phyloP scores from a whole-genome alignment of 2,113 vertebrate species.

The Leptodactylus fuscus region DNA sequence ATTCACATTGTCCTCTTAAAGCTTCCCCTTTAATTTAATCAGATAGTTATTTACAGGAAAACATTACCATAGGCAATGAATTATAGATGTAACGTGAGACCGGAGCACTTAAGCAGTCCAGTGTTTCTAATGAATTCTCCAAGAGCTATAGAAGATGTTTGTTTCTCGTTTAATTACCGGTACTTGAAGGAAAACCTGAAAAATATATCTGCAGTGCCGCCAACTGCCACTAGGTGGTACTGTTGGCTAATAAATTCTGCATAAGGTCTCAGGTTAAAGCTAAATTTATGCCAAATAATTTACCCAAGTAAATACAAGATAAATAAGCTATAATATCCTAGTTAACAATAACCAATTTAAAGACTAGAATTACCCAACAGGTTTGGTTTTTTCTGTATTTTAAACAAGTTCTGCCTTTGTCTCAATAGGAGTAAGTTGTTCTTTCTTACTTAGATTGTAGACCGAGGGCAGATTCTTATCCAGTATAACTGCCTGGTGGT shows the following conservation, averaged over 20 bases:
- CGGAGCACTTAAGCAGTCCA: not conserved
- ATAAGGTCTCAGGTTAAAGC: too few species aligned
- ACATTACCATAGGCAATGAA: not conserved
- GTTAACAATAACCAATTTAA: too few species aligned
- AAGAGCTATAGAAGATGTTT: not conserved
- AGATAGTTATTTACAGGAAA: conserved; percentile 16
- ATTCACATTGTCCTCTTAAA: not conserved
- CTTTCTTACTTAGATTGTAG: too few species aligned
- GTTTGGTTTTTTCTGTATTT: too few species aligned
- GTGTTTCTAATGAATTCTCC: conserved; percentile 5
- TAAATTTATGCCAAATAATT: too few species aligned
- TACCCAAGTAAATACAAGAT: too few species aligned
- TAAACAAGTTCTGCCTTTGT: too few species aligned
- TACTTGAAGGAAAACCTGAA: not conserved
- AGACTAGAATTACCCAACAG: too few species aligned
- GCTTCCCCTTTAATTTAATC: not conserved
- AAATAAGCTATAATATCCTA: too few species aligned
- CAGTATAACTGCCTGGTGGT: too few species aligned
- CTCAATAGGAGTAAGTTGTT: too few species aligned
- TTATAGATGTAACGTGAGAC: not conserved
- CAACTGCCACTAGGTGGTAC: not conserved
- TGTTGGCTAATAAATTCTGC: not conserved
- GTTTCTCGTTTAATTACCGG: not conserved
- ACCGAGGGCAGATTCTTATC: too few species aligned
- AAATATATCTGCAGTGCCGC: not conserved